Percentiles rank a stretch among this genome's conserved stretches.
Evolutionary conservation across 2,888 invertebrate genomes (phyloP).

Genomic region (Caenorhabditis sp.): DNA sequence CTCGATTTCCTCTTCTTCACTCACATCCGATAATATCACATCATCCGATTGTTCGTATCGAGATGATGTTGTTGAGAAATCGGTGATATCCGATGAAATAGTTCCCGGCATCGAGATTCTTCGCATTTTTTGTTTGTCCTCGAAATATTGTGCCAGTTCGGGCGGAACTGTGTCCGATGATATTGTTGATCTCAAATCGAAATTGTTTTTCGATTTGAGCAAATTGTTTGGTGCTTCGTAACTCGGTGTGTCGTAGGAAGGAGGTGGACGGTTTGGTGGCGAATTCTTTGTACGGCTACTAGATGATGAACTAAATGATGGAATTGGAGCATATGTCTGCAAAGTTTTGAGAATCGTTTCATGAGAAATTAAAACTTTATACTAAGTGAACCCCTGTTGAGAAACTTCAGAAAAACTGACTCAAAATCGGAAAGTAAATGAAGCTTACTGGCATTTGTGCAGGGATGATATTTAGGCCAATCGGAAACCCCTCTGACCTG

Average conservation of each 20-base stretch:
- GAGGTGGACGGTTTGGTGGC: conserved; percentile 36
- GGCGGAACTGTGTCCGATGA: conserved; percentile 5
- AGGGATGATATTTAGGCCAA: too few relatives aligned
- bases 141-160: conserved; percentile 10
- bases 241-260: conserved; percentile 33
- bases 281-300: conserved; percentile 18
- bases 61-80: conserved; percentile 28
- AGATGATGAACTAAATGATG: neutral
- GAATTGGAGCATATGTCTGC: neutral
- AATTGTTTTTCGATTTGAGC: conserved; percentile 11
- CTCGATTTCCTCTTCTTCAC: conserved; percentile 18
- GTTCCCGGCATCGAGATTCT: conserved; percentile 17
- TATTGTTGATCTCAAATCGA: conserved; percentile 22
- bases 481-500: too few relatives aligned
- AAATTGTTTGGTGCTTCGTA: conserved; percentile 19
- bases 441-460: too few relatives aligned
- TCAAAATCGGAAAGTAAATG: too few relatives aligned
- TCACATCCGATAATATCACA: conserved; percentile 11
- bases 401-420: too few relatives aligned
- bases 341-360: too few relatives aligned
- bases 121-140: conserved; percentile 14
- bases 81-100: conserved; percentile 20
- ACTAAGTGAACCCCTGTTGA: too few relatives aligned
- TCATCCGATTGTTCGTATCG: conserved; percentile 9
- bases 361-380: too few relatives aligned